Conservation (phyloP, 2,888 invertebrate species). For the Cecidostiba fungosa region DNA sequence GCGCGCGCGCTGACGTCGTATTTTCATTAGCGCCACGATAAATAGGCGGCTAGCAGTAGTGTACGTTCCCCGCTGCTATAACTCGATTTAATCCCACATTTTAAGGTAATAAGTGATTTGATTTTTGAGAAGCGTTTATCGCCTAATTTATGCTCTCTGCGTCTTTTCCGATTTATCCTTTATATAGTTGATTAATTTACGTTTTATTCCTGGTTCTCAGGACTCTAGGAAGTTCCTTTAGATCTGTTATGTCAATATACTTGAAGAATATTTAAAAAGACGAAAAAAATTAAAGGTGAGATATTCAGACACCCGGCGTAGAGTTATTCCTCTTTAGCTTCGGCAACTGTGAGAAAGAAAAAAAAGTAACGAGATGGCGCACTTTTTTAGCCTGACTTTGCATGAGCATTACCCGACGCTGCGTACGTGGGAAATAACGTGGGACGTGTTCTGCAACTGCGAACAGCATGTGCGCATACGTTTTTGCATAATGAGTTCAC, state of each 20-base stretch:
- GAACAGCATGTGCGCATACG: slow-evolving; percentile 32
- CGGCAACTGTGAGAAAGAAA: neutral
- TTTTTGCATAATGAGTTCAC: slow-evolving; percentile 23
- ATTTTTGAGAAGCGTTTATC: neutral
- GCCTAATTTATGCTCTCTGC: neutral
- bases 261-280: too few relatives aligned
- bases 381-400: slow-evolving; percentile 39
- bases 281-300: neutral
- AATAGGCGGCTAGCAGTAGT: slow-evolving; percentile 16
- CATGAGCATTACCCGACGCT: slow-evolving; percentile 36
- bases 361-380: slow-evolving; percentile 16
- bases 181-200: too few relatives aligned
- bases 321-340: neutral
- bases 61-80: neutral
- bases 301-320: neutral
- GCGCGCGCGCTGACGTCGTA: slow-evolving; percentile 17
- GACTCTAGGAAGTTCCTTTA: too few relatives aligned
- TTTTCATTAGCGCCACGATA: slow-evolving; percentile 51
- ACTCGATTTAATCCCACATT: neutral
- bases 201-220: too few relatives aligned
- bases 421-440: slow-evolving; percentile 27
- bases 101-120: neutral
- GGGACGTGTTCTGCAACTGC: slow-evolving; percentile 38
- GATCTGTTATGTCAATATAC: too few relatives aligned
- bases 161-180: too few relatives aligned